Percentiles rank a stretch among this genome's conserved stretches.
These are phyloP conservation scores for Trichonephila inaurata DNA, from an alignment of 1,140 invertebrate species.

Conservation along the genomic window DNA sequence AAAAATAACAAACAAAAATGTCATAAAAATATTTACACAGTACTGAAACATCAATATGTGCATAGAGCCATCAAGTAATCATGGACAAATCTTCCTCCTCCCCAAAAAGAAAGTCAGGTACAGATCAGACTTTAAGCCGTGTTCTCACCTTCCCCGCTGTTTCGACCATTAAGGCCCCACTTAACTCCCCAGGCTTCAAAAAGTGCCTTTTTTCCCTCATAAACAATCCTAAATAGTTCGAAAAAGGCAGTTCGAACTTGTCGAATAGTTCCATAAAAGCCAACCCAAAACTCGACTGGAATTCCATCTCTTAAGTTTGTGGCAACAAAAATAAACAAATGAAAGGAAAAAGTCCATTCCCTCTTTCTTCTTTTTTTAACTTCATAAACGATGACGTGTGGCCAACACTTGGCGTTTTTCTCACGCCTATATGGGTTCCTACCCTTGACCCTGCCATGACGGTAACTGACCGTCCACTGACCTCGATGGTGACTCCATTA, in stretches of 20 bases:
- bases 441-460: conserved; percentile 35
- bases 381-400: conserved; percentile 30
- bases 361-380: neutral
- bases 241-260: neutral
- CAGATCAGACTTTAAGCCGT: neutral
- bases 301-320: neutral
- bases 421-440: conserved; percentile 24
- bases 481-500: conserved; percentile 32
- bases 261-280: neutral
- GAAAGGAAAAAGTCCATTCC: neutral
- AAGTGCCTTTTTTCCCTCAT: neutral
- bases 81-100: no score
- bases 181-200: neutral
- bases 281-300: neutral
- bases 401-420: neutral
- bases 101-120: neutral
- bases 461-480: conserved; percentile 40
- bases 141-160: neutral
- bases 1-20: neutral
- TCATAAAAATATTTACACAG: neutral
- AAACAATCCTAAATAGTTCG: neutral
- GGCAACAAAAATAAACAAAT: neutral
- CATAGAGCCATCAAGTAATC: no score
- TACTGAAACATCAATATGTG: neutral
- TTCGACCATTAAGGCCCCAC: conserved; percentile 22